Base-by-base conservation (phyloP, 2,113 vertebrate genomes). In the Dipodomys ordii region DNA sequence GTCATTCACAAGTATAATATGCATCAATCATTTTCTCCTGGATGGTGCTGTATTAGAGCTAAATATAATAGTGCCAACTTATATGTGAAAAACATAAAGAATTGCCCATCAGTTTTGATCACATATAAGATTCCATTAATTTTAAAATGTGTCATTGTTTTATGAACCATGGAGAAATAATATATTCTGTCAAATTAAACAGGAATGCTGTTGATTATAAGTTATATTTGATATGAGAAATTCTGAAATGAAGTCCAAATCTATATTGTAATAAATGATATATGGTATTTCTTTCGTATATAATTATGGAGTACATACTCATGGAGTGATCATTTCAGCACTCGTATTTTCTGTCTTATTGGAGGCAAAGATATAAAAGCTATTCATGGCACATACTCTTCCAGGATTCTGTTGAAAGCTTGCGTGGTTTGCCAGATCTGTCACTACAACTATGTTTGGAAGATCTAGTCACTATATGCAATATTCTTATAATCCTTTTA, bases 21-120 rank as follows among this genome's bases (percentile, higher is more conserved):
- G 25, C 25, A 89, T 87, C 67, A 90, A 6, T 91, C 3, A 32
- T 89, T 87, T 93, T 89, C 83, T 89, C 32, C 27, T 87, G 65
- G 69, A 30, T 95, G 74, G 6, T 77, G 89, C 64, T 46, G 0
- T 89, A 23, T n/a, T 68, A 65, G 30, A 71, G 22, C 3, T 90
- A 57, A 84, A 69, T 92, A 60, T 39, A 64, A 49, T n/a, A 80
- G 3, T 53, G 72, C 35, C 16, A 73, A 19, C 4, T 85, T 88
- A 46, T 3, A 44, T 39, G 23, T 25, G 57, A 92, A 93, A 83
- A 62, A 6, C 20, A 57, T 62, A n/a, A 77, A 90, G 28, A 92
- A 73, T 86, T 74, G 18, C 15, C 23, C 39, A 80, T 64, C 12
- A 16, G 1, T 35, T 72, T 79, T 86, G 87, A 90, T 76, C 49